phyloP scores from a whole-genome alignment of 2,113 vertebrate genomes.

The Esox niger region DNA sequence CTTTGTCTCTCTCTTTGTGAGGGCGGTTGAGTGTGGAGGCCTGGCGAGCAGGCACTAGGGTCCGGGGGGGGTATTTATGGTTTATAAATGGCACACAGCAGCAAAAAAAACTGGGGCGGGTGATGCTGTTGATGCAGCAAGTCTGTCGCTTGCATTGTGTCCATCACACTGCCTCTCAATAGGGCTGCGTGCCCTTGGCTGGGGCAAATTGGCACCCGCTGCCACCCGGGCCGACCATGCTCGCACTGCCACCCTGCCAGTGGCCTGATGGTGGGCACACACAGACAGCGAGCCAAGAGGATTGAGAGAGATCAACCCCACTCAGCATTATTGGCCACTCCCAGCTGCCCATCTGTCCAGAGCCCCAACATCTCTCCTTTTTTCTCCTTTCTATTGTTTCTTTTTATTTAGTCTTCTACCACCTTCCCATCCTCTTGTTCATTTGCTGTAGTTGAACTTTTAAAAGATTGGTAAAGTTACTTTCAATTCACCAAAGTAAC shows the following conservation, averaged over 20 bases:
- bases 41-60: constrained; percentile 53
- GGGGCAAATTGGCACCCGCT: constrained; percentile 61
- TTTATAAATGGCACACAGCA: constrained; percentile 76
- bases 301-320: constrained; percentile 62
- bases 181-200: constrained; percentile 58
- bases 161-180: constrained; percentile 77
- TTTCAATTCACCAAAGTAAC: too few relatives aligned
- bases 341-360: constrained; percentile 34
- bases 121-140: constrained; percentile 80
- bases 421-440: too few relatives aligned
- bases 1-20: constrained; percentile 51
- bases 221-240: constrained; percentile 32
- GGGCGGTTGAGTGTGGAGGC: constrained; percentile 57
- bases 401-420: too few relatives aligned
- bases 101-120: constrained; percentile 68
- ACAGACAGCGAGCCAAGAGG: constrained; percentile 62
- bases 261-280: constrained; percentile 56
- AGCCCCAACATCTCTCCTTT: not conserved
- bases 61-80: constrained; percentile 80
- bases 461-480: too few relatives aligned
- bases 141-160: constrained; percentile 78
- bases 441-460: too few relatives aligned
- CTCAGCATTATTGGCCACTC: constrained; percentile 63
- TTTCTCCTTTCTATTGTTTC: too few relatives aligned
- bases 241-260: constrained; percentile 53